These are phyloP conservation scores for Scomber japonicus DNA, from an alignment of 2,113 vertebrate genomes.

Conservation along the genomic window DNA sequence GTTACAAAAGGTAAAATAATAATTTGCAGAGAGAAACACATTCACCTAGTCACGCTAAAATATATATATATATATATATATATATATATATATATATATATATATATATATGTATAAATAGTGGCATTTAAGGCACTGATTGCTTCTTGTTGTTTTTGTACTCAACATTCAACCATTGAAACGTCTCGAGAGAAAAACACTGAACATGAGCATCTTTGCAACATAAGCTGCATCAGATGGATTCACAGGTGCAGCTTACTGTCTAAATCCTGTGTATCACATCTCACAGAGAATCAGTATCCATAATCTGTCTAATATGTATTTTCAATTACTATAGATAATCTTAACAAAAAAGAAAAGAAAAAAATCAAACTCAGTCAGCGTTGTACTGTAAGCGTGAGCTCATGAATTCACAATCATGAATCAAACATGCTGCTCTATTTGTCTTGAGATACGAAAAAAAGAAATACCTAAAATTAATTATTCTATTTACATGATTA, in stretches of 20 bases:
- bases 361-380: constrained; percentile 16
- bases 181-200: too few species aligned
- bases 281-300: not conserved
- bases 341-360: too few species aligned
- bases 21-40: too few species aligned
- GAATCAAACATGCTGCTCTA: constrained; percentile 2
- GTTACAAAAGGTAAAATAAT: too few species aligned
- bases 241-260: not conserved
- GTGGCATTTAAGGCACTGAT: too few species aligned
- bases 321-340: not conserved
- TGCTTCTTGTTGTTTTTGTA: too few species aligned
- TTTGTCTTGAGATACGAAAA: constrained; percentile 27
- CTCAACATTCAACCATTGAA: too few species aligned
- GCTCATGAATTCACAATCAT: constrained; percentile 8
- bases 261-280: not conserved
- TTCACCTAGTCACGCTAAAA: too few species aligned
- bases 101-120: too few species aligned
- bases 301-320: not conserved
- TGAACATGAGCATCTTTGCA: not conserved
- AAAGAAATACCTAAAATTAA: constrained; percentile 18
- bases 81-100: too few species aligned
- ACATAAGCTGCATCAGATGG: not conserved
- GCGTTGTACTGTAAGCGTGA: constrained; percentile 18
- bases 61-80: too few species aligned
- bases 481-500: constrained; percentile 66